Evolutionary conservation across 1,140 invertebrate species (phyloP), one percentile per base, ranked within the genome.

Genomic region (Hyposmocoma kahamanoa): DNA sequence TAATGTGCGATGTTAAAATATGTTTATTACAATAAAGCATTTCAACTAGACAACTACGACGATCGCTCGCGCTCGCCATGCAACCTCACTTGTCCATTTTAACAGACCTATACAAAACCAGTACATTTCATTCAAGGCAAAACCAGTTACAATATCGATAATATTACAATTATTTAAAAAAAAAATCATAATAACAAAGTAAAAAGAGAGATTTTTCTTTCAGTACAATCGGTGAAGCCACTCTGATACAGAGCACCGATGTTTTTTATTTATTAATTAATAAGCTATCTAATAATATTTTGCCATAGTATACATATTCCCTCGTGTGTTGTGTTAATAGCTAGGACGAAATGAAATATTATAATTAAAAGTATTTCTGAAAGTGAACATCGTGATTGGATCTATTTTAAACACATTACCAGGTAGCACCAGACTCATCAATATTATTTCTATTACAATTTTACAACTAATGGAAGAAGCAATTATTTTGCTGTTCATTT

Each of bases 1-100:
- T 80, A 78, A 79, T 85, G 82, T 85, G 82, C 82, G 79, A 79
- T 83, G 79, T 85, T 85, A 85, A 81, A 82, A 84, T 81, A 84
- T 74, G 71, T 82, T 82, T 82, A 74, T 67, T 60, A 84, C 72
- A 73, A 79, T 79, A 79, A 82, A 85, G 79, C 79, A 78, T 81
- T 70, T 77, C 66, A 72, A 72, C 72, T 62, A 70, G 71, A 74
- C 67, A 66, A 65, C 46, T 59, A 53, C 39, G 53, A 55, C 53
- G 50, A 38, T 41, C 50, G 42, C 61, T 46, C 60, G 36, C 52
- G 54, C 50, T 62, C 59, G 32, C 60, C 56, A 47, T 59, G 60
- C 58, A 30, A 48, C 62, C 19, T 11, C 15, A 62, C 66, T 69
- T 56, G 61, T 70, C 59, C 60, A 60, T 71, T 71, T 61, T 55